Base-by-base conservation (phyloP, 2,888 invertebrate genomes). In the Tetranychus truncatus region DNA sequence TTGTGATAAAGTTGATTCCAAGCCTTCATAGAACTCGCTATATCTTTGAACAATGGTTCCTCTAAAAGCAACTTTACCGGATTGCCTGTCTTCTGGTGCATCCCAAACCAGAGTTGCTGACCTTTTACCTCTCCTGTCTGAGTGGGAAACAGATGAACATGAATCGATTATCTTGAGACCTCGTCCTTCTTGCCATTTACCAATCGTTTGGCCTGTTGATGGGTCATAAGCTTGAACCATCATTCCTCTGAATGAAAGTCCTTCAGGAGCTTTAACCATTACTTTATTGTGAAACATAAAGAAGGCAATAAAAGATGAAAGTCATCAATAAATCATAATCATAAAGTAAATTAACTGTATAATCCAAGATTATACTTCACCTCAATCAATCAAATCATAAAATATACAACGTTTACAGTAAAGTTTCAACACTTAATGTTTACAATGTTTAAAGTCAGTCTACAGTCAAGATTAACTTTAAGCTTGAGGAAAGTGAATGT, bases 201-300 rank as follows among this genome's bases (percentile, higher is more conserved):
- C 79, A 67, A 79, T 77, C 4, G 65, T n/a, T 55, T 65, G 24
- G 45, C 76, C 76, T 7, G 77, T 77, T 55, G 75, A 20, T 11
- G 78, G 78, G 69, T 78, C 77, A 72, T 77, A 78, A 7, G 78
- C 78, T 75, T 78, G 78, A 11, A 78, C 74, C 76, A 78, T 77
- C 75, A 78, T 67, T n/a, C 78, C 78, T 74, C 76, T 77, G 69
- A 78, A 78, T 11, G 78, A 76, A 20, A 65, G 72, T 20, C 76
- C 77, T 21, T 76, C 66, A 20, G 77, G 76, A 18, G 77, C 77
- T 69, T 74, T 66, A 5, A 74, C 20, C 18, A n/a, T 18, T 11
- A 72, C 72, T 72, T n/a, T 21, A 71, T 34, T 34, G 34, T 34
- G 5, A 34, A 34, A 34, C 4, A 34, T 34, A 34, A 73, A 65